A percentile compares a stretch with the other conserved stretches of the same genome.
These are phyloP conservation scores for Muntiacus muntjak DNA, from an alignment of 2,113 vertebrate genomes.

Conservation along the genomic window DNA sequence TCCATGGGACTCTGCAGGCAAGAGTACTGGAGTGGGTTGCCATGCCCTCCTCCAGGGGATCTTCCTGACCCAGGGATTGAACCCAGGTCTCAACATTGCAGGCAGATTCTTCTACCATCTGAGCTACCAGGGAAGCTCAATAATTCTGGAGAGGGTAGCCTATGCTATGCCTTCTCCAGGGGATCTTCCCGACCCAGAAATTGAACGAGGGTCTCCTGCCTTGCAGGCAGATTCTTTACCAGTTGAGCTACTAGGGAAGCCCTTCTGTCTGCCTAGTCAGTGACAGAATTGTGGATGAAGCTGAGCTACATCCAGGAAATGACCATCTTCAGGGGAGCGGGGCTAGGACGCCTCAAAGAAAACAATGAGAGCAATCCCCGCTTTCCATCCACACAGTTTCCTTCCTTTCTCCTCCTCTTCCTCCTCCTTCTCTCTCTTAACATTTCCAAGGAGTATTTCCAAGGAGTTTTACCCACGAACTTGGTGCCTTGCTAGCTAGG, in stretches of 20 bases:
- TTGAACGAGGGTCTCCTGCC: not conserved
- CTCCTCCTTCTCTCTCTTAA: not conserved
- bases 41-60: too few species aligned
- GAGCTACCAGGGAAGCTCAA: too few species aligned
- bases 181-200: not conserved
- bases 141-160: not conserved
- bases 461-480: slow-evolving; percentile 30
- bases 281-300: not conserved
- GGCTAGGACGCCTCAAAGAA: not conserved
- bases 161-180: not conserved
- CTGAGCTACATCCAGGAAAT: not conserved
- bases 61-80: too few species aligned
- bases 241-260: not conserved
- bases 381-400: not conserved
- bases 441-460: slow-evolving; percentile 32
- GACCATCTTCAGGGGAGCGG: not conserved
- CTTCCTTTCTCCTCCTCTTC: not conserved
- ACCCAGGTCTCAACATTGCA: not conserved
- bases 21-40: too few species aligned
- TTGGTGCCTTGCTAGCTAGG: not conserved
- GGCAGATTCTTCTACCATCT: not conserved
- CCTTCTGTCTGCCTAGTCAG: not conserved
- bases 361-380: fast-evolving
- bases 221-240: not conserved
- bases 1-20: too few species aligned